Conservation (phyloP, 2,888 invertebrate species). For the Liopterus haemorrhoidalis region DNA sequence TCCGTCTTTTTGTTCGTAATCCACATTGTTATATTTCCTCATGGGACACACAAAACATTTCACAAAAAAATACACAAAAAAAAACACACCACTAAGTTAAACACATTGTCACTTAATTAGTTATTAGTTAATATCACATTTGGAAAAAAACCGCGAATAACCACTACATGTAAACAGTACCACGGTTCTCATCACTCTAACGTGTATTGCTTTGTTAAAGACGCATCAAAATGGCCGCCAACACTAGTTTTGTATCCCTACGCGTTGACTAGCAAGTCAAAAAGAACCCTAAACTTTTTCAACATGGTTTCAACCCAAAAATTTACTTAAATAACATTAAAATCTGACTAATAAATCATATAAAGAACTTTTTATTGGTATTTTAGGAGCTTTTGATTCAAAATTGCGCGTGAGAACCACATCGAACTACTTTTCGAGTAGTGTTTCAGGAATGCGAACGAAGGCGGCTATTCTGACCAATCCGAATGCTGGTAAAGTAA, state of each 20-base stretch:
- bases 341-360: too few species aligned
- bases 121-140: constrained; percentile 16
- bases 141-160: constrained; percentile 3
- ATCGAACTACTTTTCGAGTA: constrained; percentile 28
- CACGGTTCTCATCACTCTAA: constrained; percentile 23
- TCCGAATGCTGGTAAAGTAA: constrained; percentile 17
- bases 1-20: constrained; percentile 62
- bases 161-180: constrained; percentile 19
- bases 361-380: too few species aligned
- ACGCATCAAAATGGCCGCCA: constrained; percentile 44
- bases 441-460: constrained; percentile 22
- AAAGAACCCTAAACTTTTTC: too few species aligned
- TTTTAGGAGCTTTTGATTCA: constrained; percentile 7
- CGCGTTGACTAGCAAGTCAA: too few species aligned
- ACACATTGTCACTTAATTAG: constrained; percentile 34
- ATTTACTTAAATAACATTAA: neutral
- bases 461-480: constrained; percentile 18
- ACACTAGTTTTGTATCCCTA: constrained; percentile 38
- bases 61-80: constrained; percentile 35
- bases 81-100: constrained; percentile 41
- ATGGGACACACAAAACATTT: constrained; percentile 42
- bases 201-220: constrained; percentile 39
- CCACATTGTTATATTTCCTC: constrained; percentile 56
- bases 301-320: too few species aligned
- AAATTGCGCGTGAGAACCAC: constrained; percentile 36